These are phyloP conservation scores for Ariopsis seemanni DNA, from an alignment of 2,113 vertebrate genomes.

Conservation along the genomic window DNA sequence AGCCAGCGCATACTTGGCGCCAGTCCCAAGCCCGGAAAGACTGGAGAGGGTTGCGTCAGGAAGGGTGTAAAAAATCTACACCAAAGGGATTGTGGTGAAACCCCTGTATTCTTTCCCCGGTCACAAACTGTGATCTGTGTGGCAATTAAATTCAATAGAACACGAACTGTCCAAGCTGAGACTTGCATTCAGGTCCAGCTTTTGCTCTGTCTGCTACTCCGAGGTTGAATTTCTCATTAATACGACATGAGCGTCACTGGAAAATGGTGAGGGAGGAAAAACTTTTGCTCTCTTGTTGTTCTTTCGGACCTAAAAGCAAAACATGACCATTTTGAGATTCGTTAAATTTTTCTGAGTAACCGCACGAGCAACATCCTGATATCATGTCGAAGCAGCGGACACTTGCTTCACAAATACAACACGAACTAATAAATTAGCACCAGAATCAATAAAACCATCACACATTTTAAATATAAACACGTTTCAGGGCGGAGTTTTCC, in stretches of 20 bases:
- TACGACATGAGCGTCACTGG: background rate
- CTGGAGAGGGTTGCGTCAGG: too few relatives aligned
- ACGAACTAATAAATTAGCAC: background rate
- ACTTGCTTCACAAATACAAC: background rate
- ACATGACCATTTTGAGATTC: background rate
- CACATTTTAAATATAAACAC: background rate
- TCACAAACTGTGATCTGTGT: too few relatives aligned
- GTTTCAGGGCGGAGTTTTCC: constrained; percentile 4
- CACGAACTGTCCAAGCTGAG: too few relatives aligned
- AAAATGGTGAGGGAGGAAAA: background rate
- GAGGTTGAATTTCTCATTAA: background rate
- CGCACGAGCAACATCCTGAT: background rate
- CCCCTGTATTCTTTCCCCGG: too few relatives aligned
- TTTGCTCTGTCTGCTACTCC: background rate
- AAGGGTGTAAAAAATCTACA: too few relatives aligned
- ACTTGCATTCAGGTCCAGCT: too few relatives aligned
- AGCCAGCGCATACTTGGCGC: too few relatives aligned
- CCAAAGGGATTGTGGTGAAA: too few relatives aligned
- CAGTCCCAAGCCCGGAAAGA: too few relatives aligned
- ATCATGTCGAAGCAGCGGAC: background rate
- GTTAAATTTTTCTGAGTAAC: background rate
- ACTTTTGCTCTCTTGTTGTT: background rate
- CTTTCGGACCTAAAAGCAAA: background rate
- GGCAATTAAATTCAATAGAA: too few relatives aligned
- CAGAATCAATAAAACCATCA: background rate